Conservation (phyloP, 2,113 vertebrate genomes). For the Sisor rabdophorus region DNA sequence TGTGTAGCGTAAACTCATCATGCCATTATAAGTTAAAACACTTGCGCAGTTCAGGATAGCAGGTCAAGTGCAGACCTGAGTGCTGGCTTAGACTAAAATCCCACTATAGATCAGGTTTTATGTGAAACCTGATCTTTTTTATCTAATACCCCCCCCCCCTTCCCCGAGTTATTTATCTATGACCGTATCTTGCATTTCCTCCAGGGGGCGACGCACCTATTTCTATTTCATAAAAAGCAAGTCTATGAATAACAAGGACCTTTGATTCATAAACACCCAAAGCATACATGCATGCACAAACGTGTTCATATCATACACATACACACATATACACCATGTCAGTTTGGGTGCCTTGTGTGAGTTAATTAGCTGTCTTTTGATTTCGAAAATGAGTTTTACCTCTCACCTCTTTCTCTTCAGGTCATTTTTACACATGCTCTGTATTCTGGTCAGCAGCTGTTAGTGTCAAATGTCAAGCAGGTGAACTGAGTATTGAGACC, state of each 20-base stretch:
- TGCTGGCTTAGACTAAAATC: no score
- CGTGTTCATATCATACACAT: constrained; percentile 2
- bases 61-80: no score
- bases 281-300: background rate
- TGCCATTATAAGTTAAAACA: no score
- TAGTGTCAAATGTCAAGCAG: constrained; percentile 53
- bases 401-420: constrained; percentile 53
- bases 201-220: constrained; percentile 18
- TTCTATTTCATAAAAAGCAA: background rate
- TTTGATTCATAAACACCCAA: background rate
- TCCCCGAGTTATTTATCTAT: no score
- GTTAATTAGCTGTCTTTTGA: background rate
- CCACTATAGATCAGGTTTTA: no score
- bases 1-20: no score
- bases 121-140: no score
- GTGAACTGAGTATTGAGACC: constrained; percentile 39
- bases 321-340: background rate
- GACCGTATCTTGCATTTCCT: background rate
- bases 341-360: background rate
- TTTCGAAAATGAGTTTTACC: constrained; percentile 45
- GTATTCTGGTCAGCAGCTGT: constrained; percentile 56
- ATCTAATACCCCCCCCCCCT: no score
- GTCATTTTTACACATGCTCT: constrained; percentile 28
- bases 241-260: background rate
- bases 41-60: no score